phyloP scores from a whole-genome alignment of 2,888 invertebrate species.

The Leucozona laternaria region DNA sequence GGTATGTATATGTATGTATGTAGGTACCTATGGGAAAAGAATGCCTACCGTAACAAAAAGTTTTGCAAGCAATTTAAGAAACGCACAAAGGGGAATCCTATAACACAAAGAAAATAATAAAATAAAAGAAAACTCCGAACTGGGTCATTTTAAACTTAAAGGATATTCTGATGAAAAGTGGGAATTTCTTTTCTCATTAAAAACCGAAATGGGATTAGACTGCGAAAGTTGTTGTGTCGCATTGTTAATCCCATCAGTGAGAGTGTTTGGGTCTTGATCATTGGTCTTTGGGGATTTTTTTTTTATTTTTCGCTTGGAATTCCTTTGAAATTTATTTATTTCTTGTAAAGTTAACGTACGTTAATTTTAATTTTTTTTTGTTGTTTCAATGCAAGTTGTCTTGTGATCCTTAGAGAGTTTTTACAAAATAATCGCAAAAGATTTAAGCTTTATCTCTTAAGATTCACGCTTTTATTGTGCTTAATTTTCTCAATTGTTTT shows the following conservation, averaged over 20 bases:
- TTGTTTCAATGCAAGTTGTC: slow-evolving; percentile 15
- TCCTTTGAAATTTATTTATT: slow-evolving; percentile 23
- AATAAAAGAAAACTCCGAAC: slow-evolving; percentile 35
- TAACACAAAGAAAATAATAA: slow-evolving; percentile 25
- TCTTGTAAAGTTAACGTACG: background rate
- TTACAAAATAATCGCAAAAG: slow-evolving; percentile 14
- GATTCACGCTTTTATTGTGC: background rate
- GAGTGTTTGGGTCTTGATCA: slow-evolving; percentile 32
- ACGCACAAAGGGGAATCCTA: slow-evolving; percentile 26
- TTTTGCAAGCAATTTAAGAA: slow-evolving; percentile 51
- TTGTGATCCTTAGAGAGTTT: slow-evolving; percentile 19
- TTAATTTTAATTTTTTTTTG: background rate
- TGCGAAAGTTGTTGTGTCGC: slow-evolving; percentile 43
- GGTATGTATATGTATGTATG: background rate
- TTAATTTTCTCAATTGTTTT: slow-evolving; percentile 2
- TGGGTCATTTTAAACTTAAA: slow-evolving; percentile 55
- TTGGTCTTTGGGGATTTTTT: slow-evolving; percentile 32
- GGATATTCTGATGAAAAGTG: slow-evolving; percentile 47
- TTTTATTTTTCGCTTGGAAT: background rate
- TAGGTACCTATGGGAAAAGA: slow-evolving; percentile 4
- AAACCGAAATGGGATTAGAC: slow-evolving; percentile 51
- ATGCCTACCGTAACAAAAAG: slow-evolving; percentile 65
- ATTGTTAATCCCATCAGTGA: slow-evolving; percentile 49
- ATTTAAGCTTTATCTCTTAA: background rate
- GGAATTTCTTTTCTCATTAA: slow-evolving; percentile 49